Base-by-base conservation (phyloP, 92 coral and sea anemone genomes). In the Metridium senile region DNA sequence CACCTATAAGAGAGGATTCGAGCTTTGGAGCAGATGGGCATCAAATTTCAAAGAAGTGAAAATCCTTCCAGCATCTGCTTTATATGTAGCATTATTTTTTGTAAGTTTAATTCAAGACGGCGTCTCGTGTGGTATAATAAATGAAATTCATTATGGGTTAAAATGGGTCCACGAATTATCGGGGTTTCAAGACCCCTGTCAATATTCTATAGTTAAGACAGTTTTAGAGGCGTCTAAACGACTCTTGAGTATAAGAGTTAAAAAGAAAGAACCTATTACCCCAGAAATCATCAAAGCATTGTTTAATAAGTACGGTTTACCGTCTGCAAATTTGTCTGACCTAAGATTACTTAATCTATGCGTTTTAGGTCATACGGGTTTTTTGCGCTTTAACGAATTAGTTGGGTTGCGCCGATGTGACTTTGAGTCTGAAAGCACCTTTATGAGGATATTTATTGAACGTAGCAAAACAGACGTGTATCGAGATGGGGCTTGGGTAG, bases 401-500 rank as follows among this genome's bases (percentile, higher is more conserved):
- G 4, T 70, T 1, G 9, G 45, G 6, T 18, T 70, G 17, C 39
- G 62, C 13, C 18, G 63, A 46, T 49, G 64, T 62, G 65, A 71
- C 34, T 49, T 79, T 58, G 57, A 32, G 0, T 70, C 70, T 71
- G 84, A 79, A 26, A 21, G 10, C 3, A 32, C 65, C 23, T 65
- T 64, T 11, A 67, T 65, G 74, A 17, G 63, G 9, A 18, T 62
- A 8, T 76, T 76, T 43, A 65, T 76, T 18, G 51, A 76, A 17
- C 45, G 20, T 23, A 76, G 81, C 26, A 76, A 76, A 26, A 62
- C 74, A 11, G 76, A 79, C 58, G 57, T 1, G 26, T 79, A 79
- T 31, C 32, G 84, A 1, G 84, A 79, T 20, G 77, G 84, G 16
- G 77, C 84, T 19, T 80, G 64, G 84, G 80, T 81, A 23, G 73